These are phyloP conservation scores for Gastracanthus pulcherrimus DNA, from an alignment of 2,888 invertebrate species.

Conservation along the genomic window DNA sequence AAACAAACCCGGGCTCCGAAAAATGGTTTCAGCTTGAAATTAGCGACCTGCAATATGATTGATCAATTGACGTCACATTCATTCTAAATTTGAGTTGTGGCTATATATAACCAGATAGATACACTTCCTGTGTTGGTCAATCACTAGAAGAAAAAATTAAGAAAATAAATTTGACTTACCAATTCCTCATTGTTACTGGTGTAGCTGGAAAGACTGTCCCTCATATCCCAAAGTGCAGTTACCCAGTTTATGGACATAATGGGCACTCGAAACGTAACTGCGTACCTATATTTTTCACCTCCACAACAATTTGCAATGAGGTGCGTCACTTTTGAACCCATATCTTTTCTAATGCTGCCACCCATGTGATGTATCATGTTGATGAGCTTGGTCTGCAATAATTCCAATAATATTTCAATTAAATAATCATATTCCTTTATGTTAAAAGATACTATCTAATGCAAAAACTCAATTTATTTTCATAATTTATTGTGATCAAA, in stretches of 20 bases:
- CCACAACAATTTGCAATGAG: slow-evolving; percentile 93
- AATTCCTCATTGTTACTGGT: slow-evolving; percentile 84
- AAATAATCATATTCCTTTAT: slow-evolving; percentile 3
- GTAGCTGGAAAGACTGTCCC: slow-evolving; percentile 84
- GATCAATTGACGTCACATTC: slow-evolving; percentile 13
- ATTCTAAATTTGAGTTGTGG: slow-evolving; percentile 17
- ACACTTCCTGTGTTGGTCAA: not conserved
- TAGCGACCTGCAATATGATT: slow-evolving; percentile 66
- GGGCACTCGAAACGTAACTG: slow-evolving; percentile 92
- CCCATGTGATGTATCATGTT: slow-evolving; percentile 97
- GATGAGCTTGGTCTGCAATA: slow-evolving; percentile 87
- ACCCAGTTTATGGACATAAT: slow-evolving; percentile 95
- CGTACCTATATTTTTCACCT: slow-evolving; percentile 96
- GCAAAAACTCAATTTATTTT: no score
- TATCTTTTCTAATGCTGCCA: slow-evolving; percentile 95
- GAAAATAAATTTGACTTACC: slow-evolving; percentile 76
- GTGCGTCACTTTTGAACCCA: slow-evolving; percentile 93
- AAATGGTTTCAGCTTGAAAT: slow-evolving; percentile 90
- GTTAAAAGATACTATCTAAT: no score
- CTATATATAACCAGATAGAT: slow-evolving; percentile 40
- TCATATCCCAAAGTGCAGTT: slow-evolving; percentile 90
- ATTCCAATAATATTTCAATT: not conserved
- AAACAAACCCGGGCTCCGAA: slow-evolving; percentile 92
- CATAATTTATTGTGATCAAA: no score
- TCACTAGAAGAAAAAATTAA: slow-evolving; percentile 30